phyloP scores from a whole-genome alignment of 2,888 invertebrate species.

The Ceriagrion tenellum region DNA sequence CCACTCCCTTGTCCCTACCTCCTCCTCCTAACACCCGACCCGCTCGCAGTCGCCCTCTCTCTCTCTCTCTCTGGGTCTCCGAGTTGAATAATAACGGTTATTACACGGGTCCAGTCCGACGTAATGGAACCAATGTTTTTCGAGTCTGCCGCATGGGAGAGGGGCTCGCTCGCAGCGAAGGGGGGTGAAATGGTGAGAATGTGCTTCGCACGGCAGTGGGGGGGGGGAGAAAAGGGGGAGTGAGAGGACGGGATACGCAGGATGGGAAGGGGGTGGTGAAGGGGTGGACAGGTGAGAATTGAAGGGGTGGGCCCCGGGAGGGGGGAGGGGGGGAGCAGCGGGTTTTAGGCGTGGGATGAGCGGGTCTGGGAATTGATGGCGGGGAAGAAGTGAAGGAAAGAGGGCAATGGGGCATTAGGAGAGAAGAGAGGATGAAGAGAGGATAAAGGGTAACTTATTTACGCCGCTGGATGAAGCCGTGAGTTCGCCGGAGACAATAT shows the following conservation, averaged over 20 bases:
- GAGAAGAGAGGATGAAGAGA: slow-evolving; percentile 21
- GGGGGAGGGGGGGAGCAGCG: neutral
- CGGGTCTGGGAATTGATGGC: slow-evolving; percentile 3
- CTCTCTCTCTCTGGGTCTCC: neutral
- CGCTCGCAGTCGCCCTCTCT: too few species aligned
- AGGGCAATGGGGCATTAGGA: neutral
- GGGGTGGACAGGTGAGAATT: neutral
- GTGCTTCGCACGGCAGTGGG: neutral
- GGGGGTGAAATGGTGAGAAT: neutral
- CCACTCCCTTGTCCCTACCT: neutral
- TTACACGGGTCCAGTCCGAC: slow-evolving; percentile 63
- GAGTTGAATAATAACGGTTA: slow-evolving; percentile 66
- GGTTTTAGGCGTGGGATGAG: neutral
- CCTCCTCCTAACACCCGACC: neutral
- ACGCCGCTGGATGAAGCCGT: slow-evolving; percentile 54
- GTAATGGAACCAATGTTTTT: slow-evolving; percentile 68
- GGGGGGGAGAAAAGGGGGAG: neutral
- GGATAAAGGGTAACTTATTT: slow-evolving; percentile 58
- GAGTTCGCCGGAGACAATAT: neutral
- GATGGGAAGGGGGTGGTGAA: slow-evolving; percentile 40
- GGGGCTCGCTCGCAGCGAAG: neutral
- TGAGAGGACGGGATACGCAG: slow-evolving; percentile 43
- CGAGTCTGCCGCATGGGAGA: slow-evolving; percentile 5
- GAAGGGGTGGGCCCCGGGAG: neutral
- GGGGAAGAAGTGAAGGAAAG: slow-evolving; percentile 6